phyloP scores from a whole-genome alignment of 2,797 vertebrate genomes.

The Meda fulgida region DNA sequence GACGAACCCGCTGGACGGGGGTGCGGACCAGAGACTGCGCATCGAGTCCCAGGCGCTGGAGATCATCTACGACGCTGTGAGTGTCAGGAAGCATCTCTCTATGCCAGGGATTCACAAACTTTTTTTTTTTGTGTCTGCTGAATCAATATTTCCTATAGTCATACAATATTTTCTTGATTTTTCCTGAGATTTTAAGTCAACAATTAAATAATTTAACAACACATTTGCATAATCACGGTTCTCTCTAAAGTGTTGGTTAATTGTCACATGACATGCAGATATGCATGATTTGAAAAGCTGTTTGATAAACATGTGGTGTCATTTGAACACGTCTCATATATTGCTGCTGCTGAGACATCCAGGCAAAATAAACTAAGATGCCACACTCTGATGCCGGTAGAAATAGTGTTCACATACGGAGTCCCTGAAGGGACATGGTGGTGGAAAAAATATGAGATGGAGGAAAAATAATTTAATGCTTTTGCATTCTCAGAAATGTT shows the following conservation, averaged over 20 bases:
- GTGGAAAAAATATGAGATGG: too few relatives aligned
- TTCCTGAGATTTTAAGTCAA: background rate
- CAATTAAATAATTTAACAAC: background rate
- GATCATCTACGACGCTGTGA: slow-evolving; percentile 97
- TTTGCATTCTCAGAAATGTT: background rate
- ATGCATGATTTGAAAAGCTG: too few relatives aligned
- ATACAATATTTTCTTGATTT: background rate
- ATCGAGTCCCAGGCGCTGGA: slow-evolving; percentile 94
- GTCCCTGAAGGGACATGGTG: background rate
- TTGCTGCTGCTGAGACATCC: too few relatives aligned
- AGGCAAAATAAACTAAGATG: too few relatives aligned
- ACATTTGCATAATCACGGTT: background rate
- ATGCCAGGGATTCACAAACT: background rate
- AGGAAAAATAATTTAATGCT: background rate
- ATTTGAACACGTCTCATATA: too few relatives aligned
- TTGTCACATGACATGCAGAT: background rate
- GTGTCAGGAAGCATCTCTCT: slow-evolving; percentile 69
- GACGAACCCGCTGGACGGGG: slow-evolving; percentile 90
- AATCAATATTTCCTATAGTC: background rate
- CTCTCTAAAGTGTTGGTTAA: background rate
- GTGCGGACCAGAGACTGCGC: slow-evolving; percentile 86
- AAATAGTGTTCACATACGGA: too few relatives aligned
- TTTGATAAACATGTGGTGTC: too few relatives aligned
- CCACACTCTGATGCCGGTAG: too few relatives aligned
- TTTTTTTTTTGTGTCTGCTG: background rate